Evolutionary conservation across 1,140 invertebrate species (phyloP), one percentile per base, ranked within the genome.

Genomic region (Myzus persicae): DNA sequence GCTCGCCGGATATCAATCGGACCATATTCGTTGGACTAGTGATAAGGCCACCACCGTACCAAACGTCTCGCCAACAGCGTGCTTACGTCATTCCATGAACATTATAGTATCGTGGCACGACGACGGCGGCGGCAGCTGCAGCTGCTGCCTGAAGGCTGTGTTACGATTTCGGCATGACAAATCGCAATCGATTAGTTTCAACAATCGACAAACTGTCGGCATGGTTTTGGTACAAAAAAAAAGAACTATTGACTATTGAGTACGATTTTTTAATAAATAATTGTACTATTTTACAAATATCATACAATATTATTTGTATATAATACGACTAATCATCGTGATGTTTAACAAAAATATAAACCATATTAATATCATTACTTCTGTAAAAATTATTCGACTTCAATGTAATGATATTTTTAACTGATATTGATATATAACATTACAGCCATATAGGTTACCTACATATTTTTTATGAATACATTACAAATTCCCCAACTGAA

Each of bases 1-100:
- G 31, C 85, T 88, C 85, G 85, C 85, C 85, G 85, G 42, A 46
- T 88, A 88, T 88, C 85, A 88, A 46, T 88, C 85, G 44, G 31
- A 88, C 44, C 85, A 88, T 48, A 85, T 36, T 88, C 36, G 82
- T 26, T 26, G 20, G 40, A 22, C 38, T 40, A 14, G 84, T 84
- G 82, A 84, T 84, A 85, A 40, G 40, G 7, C 59, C 36, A 14
- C 82, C 40, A 38, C 38, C 24, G 82, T 24, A 9, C 82, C 59
- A 76, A 42, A 24, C 82, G 82, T 40, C 38, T 40, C 3, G 38
- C 40, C 82, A 76, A 76, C 59, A 76, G 31, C 31, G 7, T 82
- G 76, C 76, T 81, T 51, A 36, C n/a, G 76, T 38, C 76, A 38
- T 51, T 1, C 48, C 20, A 22, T 51, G 48, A 51, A 51, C 48